Conservation (phyloP, 2,888 invertebrate genomes). For the Philhelius pedissequus region DNA sequence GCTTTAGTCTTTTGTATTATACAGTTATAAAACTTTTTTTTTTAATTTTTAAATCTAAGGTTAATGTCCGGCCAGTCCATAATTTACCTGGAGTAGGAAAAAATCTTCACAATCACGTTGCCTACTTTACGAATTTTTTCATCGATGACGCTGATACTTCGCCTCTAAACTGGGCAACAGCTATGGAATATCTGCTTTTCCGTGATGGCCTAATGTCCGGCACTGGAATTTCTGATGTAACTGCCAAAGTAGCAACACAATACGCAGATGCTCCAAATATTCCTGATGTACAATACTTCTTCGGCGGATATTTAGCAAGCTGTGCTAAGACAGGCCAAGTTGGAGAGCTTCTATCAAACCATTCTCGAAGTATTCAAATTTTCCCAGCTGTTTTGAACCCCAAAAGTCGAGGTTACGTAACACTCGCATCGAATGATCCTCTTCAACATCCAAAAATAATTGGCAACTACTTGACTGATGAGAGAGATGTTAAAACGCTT, state of each 20-base stretch:
- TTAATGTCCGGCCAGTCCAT: conserved; percentile 84
- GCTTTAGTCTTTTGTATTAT: too few species aligned
- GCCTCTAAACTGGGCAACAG: conserved; percentile 94
- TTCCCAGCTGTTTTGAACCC: conserved; percentile 92
- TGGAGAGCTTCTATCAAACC: conserved; percentile 86
- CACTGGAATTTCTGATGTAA: conserved; percentile 92
- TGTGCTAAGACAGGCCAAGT: conserved; percentile 93
- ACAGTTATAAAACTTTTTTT: neutral
- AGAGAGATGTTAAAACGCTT: conserved; percentile 87
- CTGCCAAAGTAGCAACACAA: conserved; percentile 89
- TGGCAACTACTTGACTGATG: conserved; percentile 84
- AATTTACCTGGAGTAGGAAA: conserved; percentile 89
- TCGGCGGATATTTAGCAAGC: conserved; percentile 91
- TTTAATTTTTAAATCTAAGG: too few species aligned
- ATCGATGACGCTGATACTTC: conserved; percentile 92
- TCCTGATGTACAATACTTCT: conserved; percentile 92
- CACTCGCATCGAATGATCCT: conserved; percentile 88
- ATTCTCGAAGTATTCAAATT: conserved; percentile 85
- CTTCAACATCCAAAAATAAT: conserved; percentile 90
- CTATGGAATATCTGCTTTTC: conserved; percentile 93
- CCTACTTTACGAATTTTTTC: conserved; percentile 87
- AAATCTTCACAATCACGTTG: conserved; percentile 93
- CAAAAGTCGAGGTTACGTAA: conserved; percentile 89
- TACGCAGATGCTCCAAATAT: conserved; percentile 87
- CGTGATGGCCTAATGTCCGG: conserved; percentile 94